These are phyloP conservation scores for Folsomia candida DNA, from an alignment of 2,888 invertebrate species.

Conservation along the genomic window DNA sequence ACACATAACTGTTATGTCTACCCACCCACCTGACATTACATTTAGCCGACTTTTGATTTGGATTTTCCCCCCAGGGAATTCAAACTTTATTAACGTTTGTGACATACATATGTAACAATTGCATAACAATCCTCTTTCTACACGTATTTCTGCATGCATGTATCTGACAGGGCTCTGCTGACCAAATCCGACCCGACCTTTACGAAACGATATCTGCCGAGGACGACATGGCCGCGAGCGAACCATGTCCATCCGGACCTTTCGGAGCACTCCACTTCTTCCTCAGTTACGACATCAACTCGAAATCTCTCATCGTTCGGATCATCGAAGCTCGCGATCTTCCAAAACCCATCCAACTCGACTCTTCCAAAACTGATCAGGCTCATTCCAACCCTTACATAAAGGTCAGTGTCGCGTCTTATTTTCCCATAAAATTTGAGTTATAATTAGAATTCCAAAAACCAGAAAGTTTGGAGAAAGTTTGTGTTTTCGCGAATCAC, in stretches of 20 bases:
- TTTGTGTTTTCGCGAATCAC: too few species aligned
- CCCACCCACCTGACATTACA: too few species aligned
- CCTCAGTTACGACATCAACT: slow-evolving; percentile 40
- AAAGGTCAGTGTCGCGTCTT: slow-evolving; percentile 52
- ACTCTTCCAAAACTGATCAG: slow-evolving; percentile 54
- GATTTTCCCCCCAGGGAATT: too few species aligned
- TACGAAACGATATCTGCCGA: slow-evolving; percentile 25
- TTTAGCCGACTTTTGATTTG: too few species aligned
- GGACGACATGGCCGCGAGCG: slow-evolving; percentile 8
- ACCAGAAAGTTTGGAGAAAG: too few species aligned
- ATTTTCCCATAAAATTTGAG: too few species aligned
- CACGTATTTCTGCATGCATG: too few species aligned
- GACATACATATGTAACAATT: not conserved
- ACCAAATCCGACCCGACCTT: slow-evolving; percentile 46
- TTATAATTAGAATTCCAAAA: too few species aligned
- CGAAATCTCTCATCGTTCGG: slow-evolving; percentile 52
- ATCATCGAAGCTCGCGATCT: slow-evolving; percentile 56
- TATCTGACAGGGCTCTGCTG: slow-evolving; percentile 47
- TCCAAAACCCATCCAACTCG: slow-evolving; percentile 53
- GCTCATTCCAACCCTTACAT: slow-evolving; percentile 56
- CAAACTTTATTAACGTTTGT: too few species aligned
- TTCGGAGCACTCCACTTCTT: slow-evolving; percentile 44
- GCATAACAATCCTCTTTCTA: too few species aligned
- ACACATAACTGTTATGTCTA: too few species aligned
- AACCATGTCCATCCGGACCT: slow-evolving; percentile 29